Evolutionary conservation across 2,888 invertebrate species (phyloP), one percentile per base, ranked within the genome.

Genomic region (Eupeodes latifasciatus): DNA sequence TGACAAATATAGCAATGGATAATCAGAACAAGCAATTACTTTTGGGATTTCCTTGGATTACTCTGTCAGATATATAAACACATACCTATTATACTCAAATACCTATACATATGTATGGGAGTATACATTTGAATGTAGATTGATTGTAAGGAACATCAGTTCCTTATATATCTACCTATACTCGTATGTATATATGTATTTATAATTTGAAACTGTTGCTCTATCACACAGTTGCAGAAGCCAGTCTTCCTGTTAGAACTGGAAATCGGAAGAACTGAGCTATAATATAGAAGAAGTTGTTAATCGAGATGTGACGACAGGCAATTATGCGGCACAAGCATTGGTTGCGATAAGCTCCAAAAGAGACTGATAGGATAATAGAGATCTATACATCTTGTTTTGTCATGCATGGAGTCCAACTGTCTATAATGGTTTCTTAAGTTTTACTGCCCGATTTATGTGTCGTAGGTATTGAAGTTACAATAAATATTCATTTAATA

Each of bases 1-100:
- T 81, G 84, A 84, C 87, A 88, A 80, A 88, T 81, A 87, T 77
- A 87, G 76, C 81, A 81, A 88, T 62, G 77, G 76, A 84, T 84
- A 88, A 87, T 87, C 87, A 87, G 80, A 81, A 66, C 66, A 81
- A 69, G 84, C 87, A 84, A 88, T 84, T 84, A 81, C 87, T 84
- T 81, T 66, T 77, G 87, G 87, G 81, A 88, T 88, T 88, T 81
- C 67, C 49, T 67, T 66, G 61, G 83, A 80, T 80, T 83, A 83
- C 74, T 62, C 71, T 77, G 83, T 64, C 76, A 67, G 47, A 76
- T 57, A 47, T 74, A 51, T 44, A 61, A 14, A n/a, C 9, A 67
- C 71, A 19, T 14, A 34, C 14, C 34, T 51, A 10, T 67, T 27
- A 9, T 14, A 59, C 34, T 14, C 5, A 59, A 6, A 7, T 36